Evolutionary conservation across 2,797 vertebrate genomes (phyloP).

Genomic region (Babyrousa celebensis): DNA sequence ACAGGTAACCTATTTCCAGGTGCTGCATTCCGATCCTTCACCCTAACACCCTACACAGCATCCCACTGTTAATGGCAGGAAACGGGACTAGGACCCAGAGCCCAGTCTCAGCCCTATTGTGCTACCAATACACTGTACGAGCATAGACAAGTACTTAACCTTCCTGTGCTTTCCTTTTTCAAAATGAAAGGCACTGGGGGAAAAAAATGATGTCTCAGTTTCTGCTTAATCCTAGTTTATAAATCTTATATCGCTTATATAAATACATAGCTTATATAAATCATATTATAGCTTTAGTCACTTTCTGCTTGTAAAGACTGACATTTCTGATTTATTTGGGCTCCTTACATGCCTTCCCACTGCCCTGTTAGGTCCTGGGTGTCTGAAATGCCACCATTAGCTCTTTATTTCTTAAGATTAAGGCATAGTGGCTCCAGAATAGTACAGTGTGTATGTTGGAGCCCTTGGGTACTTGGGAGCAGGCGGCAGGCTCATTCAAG

Average conservation of each 20-base stretch:
- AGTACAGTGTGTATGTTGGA: fast-evolving
- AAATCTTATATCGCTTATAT: neutral
- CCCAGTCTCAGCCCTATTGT: neutral
- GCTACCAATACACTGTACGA: neutral
- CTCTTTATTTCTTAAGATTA: constrained; percentile 1
- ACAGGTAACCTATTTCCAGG: neutral
- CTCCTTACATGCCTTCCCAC: neutral
- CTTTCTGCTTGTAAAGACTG: neutral
- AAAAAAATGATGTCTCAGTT: neutral
- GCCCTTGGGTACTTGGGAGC: neutral
- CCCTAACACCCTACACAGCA: neutral
- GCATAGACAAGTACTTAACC: neutral
- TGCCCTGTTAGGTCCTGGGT: neutral
- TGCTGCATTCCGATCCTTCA: neutral
- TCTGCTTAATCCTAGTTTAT: neutral
- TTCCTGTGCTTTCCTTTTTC: neutral
- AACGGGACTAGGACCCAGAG: neutral
- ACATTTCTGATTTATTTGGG: neutral
- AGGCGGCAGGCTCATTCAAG: neutral
- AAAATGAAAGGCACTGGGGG: constrained; percentile 19
- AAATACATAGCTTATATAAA: too few species aligned
- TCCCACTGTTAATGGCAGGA: neutral
- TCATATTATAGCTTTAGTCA: neutral
- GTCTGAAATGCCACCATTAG: neutral
- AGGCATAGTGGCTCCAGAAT: neutral